Evolutionary conservation across 1,140 invertebrate genomes (phyloP).

Genomic region (Neodiprion lecontei): DNA sequence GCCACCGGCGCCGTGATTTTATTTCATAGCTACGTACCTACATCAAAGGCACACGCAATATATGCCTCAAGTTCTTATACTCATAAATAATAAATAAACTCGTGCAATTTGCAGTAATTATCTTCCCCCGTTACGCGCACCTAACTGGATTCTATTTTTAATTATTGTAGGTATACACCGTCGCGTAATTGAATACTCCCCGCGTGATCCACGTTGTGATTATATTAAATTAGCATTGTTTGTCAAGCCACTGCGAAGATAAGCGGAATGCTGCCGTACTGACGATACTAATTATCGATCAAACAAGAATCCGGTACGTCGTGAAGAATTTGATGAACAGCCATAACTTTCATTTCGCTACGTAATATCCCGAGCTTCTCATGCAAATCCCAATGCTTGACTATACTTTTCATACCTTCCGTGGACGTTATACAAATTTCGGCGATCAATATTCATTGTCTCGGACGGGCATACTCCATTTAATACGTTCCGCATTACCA

Average conservation of each 20-base stretch:
- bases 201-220: neutral
- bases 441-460: too few species aligned
- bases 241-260: neutral
- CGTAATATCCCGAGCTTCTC: too few species aligned
- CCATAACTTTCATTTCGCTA: neutral
- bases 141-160: neutral
- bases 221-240: neutral
- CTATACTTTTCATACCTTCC: too few species aligned
- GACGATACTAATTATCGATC: too few species aligned
- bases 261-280: too few species aligned
- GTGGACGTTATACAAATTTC: too few species aligned
- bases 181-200: too few species aligned
- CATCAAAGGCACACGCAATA: neutral
- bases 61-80: slow-evolving; percentile 1
- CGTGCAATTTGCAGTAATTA: slow-evolving; percentile 3
- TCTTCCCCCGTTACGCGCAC: neutral
- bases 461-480: too few species aligned
- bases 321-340: neutral
- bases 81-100: slow-evolving; percentile 8
- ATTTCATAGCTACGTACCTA: neutral
- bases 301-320: too few species aligned
- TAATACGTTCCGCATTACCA: too few species aligned
- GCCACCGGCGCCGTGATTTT: neutral
- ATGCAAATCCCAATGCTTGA: too few species aligned
- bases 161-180: too few species aligned